A percentile compares a stretch with the other conserved stretches of the same genome.
These are phyloP conservation scores for Caradrina kadenii DNA, from an alignment of 2,888 invertebrate species.

Conservation along the genomic window DNA sequence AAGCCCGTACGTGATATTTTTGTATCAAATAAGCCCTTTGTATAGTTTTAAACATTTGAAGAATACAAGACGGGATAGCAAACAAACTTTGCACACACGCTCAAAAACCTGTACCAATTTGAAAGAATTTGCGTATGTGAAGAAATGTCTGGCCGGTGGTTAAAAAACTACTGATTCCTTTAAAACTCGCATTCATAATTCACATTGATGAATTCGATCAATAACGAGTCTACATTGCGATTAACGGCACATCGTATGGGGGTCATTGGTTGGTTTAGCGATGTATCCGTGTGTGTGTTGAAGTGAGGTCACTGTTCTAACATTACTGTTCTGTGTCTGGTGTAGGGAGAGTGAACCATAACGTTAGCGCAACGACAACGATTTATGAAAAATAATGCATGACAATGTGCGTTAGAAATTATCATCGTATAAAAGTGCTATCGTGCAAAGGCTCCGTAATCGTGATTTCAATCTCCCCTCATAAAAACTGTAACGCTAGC, in stretches of 20 bases:
- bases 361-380: background rate
- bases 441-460: background rate
- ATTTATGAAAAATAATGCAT: conserved; percentile 1
- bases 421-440: too few relatives aligned
- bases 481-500: background rate
- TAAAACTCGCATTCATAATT: conserved; percentile 26
- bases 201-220: conserved; percentile 46
- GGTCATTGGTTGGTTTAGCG: conserved; percentile 43
- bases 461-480: background rate
- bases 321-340: conserved; percentile 15
- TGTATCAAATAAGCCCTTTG: too few relatives aligned
- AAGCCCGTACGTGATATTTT: too few relatives aligned
- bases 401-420: conserved; percentile 1
- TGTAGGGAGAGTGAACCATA: background rate
- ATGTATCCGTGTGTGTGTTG: conserved; percentile 33
- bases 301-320: conserved; percentile 30
- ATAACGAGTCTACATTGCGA: conserved; percentile 36
- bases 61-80: too few relatives aligned
- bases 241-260: conserved; percentile 51
- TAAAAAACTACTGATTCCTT: background rate
- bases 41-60: too few relatives aligned
- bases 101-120: too few relatives aligned
- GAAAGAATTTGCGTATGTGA: conserved; percentile 5
- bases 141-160: background rate
- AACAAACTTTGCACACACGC: too few relatives aligned